Conservation (phyloP, 2,797 vertebrate species). For the Sciaenops ocellatus region DNA sequence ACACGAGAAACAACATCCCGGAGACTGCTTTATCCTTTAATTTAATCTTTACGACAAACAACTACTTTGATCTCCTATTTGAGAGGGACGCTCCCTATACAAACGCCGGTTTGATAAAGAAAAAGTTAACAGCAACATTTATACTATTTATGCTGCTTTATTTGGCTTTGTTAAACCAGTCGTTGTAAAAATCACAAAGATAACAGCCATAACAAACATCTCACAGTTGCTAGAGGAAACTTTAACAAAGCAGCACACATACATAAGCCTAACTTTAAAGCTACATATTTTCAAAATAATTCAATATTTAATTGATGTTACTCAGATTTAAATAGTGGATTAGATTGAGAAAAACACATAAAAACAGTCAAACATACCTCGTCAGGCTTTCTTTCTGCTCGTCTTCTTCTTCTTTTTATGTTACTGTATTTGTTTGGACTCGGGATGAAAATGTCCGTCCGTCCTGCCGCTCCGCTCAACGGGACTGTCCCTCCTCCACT, state of each 20-base stretch:
- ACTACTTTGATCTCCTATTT: constrained; percentile 31
- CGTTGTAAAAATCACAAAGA: background rate
- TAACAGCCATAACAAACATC: accelerated
- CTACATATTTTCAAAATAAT: background rate
- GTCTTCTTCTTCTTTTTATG: background rate
- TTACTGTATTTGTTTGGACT: constrained; percentile 23
- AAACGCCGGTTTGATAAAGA: background rate
- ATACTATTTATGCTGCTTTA: too few relatives aligned
- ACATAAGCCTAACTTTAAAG: constrained; percentile 8
- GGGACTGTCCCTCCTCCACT: constrained; percentile 81
- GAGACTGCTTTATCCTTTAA: background rate
- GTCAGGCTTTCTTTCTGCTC: constrained; percentile 38
- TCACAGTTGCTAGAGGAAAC: background rate
- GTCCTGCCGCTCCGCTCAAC: constrained; percentile 69
- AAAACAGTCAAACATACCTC: constrained; percentile 57
- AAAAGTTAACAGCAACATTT: background rate
- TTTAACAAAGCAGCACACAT: background rate
- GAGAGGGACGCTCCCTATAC: background rate
- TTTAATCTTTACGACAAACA: constrained; percentile 43
- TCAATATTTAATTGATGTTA: constrained; percentile 4
- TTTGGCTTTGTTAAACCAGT: background rate
- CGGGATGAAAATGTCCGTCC: constrained; percentile 66
- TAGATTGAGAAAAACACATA: background rate
- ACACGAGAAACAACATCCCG: background rate
- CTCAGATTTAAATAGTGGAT: background rate